phyloP scores from a whole-genome alignment of 2,113 vertebrate species.

The Taurulus bubalis region DNA sequence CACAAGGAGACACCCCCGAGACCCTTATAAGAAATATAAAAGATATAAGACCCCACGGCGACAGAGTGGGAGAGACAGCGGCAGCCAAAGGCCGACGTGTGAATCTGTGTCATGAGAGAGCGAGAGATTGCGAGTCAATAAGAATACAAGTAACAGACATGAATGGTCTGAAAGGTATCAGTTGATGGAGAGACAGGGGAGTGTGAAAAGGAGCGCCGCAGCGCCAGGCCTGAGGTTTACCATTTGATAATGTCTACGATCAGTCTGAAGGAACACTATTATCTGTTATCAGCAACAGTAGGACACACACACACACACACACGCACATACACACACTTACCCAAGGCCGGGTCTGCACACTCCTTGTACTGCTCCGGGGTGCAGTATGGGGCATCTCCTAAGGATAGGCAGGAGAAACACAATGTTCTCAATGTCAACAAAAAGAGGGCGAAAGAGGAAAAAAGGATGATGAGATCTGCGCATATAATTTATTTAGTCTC shows the following conservation, averaged over 20 bases:
- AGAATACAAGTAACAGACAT: conserved; percentile 54
- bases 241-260: conserved; percentile 45
- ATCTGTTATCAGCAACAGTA: conserved; percentile 66
- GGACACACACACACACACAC: conserved; percentile 37
- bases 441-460: not conserved
- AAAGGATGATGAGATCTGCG: conserved; percentile 27
- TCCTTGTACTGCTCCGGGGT: conserved; percentile 99
- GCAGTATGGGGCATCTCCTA: conserved; percentile 97
- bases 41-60: conserved; percentile 1
- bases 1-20: conserved; percentile 19
- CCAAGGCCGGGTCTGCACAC: conserved; percentile 95
- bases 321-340: conserved; percentile 80
- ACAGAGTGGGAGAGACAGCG: conserved; percentile 39
- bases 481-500: conserved; percentile 56
- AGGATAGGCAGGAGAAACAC: conserved; percentile 49
- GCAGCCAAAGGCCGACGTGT: conserved; percentile 24
- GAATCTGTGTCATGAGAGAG: conserved; percentile 22
- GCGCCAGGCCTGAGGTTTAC: conserved; percentile 16
- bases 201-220: conserved; percentile 25
- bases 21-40: conserved; percentile 32
- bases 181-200: conserved; percentile 43
- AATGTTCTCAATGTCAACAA: conserved; percentile 41
- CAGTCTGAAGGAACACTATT: conserved; percentile 49
- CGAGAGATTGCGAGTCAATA: conserved; percentile 47
- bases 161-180: conserved; percentile 58